Evolutionary conservation across 1,140 invertebrate species (phyloP).

Genomic region (Cataglyphis hispanica): DNA sequence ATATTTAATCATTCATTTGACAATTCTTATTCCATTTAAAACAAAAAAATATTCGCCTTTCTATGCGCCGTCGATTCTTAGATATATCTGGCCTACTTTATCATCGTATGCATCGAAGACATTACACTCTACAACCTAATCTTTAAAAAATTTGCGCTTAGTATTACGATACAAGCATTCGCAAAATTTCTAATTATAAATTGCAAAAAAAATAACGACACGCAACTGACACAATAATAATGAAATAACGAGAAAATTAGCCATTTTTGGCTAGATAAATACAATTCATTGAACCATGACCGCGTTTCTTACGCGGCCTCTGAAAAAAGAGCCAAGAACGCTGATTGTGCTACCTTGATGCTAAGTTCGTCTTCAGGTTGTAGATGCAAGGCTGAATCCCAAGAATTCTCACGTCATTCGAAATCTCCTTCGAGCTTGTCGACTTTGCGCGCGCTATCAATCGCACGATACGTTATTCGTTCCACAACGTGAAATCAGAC

Average conservation of each 20-base stretch:
- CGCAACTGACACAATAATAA: background rate
- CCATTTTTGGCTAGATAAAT: background rate
- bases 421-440: conserved; percentile 25
- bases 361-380: conserved; percentile 63
- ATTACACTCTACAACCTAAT: conserved; percentile 53
- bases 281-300: conserved; percentile 48
- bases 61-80: conserved; percentile 16
- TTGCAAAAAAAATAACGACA: background rate
- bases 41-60: conserved; percentile 54
- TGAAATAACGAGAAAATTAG: background rate
- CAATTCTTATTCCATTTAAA: no score
- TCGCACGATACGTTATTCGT: background rate
- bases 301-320: conserved; percentile 72
- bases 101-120: conserved; percentile 65
- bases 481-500: background rate
- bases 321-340: conserved; percentile 77
- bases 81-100: conserved; percentile 68
- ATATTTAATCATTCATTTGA: no score
- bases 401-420: conserved; percentile 67
- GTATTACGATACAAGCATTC: background rate
- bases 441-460: background rate
- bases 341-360: conserved; percentile 67
- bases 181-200: background rate
- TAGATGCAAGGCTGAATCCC: conserved; percentile 73
- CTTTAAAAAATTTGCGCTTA: conserved; percentile 2